Evolutionary conservation across 1,140 invertebrate species (phyloP), one percentile per base, ranked within the genome.

Genomic region (Diploscapter pachys): DNA sequence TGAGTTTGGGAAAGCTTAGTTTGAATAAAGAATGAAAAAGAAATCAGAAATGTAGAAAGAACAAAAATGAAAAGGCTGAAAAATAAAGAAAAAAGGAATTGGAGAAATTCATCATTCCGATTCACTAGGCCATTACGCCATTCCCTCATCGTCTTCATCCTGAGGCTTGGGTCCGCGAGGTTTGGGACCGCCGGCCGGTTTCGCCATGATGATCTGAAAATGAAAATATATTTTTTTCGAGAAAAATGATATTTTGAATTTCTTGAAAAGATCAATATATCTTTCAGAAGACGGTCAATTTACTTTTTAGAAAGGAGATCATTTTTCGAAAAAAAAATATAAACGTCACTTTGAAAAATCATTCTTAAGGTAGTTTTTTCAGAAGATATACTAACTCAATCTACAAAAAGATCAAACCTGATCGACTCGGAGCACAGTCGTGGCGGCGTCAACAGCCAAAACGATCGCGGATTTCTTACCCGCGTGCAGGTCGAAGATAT

Each of bases 361-460:
- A 31, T 31, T 31, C 31, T 31, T 31, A 31, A 31, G 31, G 31
- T n/a, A n/a, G 31, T 31, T 31, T 31, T 31, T 31, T 31, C 31
- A 31, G 1, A 31, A 31, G 31, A 31, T 31, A 31, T 31, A 31
- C 31, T 31, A 31, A 31, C 31, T 31, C 31, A 31, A 31, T 31
- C 31, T 31, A 31, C 31, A 31, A 31, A 31, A 1, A 31, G 1
- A 31, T 31, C 31, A 31, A 31, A 31, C 88, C 83, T 90, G 88
- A 88, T 99, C 95, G n/a, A 99, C 93, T 86, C 93, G 92, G 4
- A 99, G 89, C 81, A 99, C 92, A 0, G 96, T 98, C 69, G 91
- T 90, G 2, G 95, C 94, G 9, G 94, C 94, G 79, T 92, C 90
- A 0, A 93, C 92, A 1, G 96, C 94, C 88, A 98, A 97, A 84